Evolutionary conservation across 2,888 invertebrate species (phyloP).

Genomic region (Drosophila silvestris): DNA sequence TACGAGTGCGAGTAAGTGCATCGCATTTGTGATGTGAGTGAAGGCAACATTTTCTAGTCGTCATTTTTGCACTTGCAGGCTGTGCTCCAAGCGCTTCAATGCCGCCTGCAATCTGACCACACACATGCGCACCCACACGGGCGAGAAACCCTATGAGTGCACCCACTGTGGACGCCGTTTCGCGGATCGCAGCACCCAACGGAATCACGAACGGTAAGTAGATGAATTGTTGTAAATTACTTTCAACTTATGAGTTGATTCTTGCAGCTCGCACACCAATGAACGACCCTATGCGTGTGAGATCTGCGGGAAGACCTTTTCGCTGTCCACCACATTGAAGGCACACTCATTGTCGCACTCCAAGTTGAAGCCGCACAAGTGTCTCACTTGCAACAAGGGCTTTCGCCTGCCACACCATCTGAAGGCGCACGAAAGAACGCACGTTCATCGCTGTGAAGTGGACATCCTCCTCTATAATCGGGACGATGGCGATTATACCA

Average conservation of each 20-base stretch:
- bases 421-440: constrained; percentile 78
- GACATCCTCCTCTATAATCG: constrained; percentile 35
- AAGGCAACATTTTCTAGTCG: not conserved
- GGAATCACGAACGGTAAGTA: constrained; percentile 82
- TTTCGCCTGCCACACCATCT: constrained; percentile 84
- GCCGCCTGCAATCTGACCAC: constrained; percentile 76
- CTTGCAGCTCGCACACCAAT: constrained; percentile 80
- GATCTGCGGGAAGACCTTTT: constrained; percentile 77
- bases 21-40: not conserved
- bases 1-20: constrained; percentile 64
- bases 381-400: constrained; percentile 80
- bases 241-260: not conserved
- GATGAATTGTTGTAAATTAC: not conserved
- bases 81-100: constrained; percentile 73
- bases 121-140: constrained; percentile 81
- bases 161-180: constrained; percentile 77
- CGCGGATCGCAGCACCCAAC: constrained; percentile 82
- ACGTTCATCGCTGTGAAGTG: constrained; percentile 55
- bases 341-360: constrained; percentile 81
- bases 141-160: constrained; percentile 79
- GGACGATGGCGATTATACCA: constrained; percentile 23
- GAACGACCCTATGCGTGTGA: constrained; percentile 80
- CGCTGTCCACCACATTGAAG: constrained; percentile 79
- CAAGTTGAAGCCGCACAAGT: constrained; percentile 80
- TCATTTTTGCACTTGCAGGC: constrained; percentile 37